Conservation (phyloP, 2,113 vertebrate species). For the Platysteira castanea region DNA sequence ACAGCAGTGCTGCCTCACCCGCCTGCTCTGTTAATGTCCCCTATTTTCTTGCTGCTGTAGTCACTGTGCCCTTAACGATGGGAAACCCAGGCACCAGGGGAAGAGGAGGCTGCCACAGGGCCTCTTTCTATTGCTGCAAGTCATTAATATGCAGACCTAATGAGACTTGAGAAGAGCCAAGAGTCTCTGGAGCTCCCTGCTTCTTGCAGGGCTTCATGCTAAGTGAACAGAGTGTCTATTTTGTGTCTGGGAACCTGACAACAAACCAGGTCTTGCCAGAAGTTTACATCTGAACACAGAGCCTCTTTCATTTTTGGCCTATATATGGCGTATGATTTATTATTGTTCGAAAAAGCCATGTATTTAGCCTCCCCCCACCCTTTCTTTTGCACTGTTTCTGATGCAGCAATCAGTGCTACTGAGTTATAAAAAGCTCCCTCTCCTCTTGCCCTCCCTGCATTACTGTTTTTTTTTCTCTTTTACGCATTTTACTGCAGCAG, state of each 20-base stretch:
- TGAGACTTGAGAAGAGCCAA: conserved; percentile 82
- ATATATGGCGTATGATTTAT: conserved; percentile 78
- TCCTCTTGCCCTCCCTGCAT: conserved; percentile 16
- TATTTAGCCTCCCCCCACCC: conserved; percentile 12
- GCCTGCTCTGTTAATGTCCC: neutral
- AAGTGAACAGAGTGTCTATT: conserved; percentile 84
- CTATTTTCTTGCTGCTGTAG: conserved; percentile 28
- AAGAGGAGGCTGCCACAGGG: conserved; percentile 67
- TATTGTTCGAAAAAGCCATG: conserved; percentile 64
- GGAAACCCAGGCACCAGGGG: conserved; percentile 66
- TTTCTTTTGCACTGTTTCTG: conserved; percentile 40
- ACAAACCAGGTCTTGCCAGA: conserved; percentile 82
- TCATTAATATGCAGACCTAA: conserved; percentile 91
- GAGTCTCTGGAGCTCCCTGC: conserved; percentile 77
- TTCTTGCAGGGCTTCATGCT: conserved; percentile 82
- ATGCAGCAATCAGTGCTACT: conserved; percentile 35
- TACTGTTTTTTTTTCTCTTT: neutral
- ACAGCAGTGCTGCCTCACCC: neutral
- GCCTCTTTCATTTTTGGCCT: conserved; percentile 74
- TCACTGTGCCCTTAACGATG: conserved; percentile 56
- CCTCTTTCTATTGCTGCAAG: conserved; percentile 80
- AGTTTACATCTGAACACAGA: conserved; percentile 78
- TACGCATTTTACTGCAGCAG: conserved; percentile 60
- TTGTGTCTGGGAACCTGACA: conserved; percentile 83
- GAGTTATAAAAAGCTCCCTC: conserved; percentile 55